A percentile compares a stretch with the other conserved stretches of the same genome.
These are phyloP conservation scores for Phrynosoma blainvillii DNA, from an alignment of 2,113 vertebrate genomes.

Conservation along the genomic window DNA sequence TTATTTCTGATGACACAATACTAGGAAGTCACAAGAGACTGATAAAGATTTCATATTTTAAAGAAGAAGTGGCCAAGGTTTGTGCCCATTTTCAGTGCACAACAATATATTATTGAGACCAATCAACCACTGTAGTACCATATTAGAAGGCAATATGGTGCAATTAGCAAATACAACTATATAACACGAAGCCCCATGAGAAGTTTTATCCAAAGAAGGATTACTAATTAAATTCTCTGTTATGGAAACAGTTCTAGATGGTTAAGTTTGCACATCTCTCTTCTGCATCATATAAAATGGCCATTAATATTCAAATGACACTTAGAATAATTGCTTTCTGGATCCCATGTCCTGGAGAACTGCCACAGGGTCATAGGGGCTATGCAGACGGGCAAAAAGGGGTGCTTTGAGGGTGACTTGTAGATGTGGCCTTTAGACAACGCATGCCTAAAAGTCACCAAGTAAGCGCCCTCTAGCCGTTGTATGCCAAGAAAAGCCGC, in stretches of 20 bases:
- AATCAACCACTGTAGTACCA: neutral
- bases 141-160: neutral
- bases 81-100: neutral
- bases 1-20: constrained; percentile 14
- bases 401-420: too few relatives aligned
- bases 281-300: neutral
- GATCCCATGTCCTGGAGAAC: neutral
- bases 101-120: neutral
- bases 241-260: neutral
- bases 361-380: neutral
- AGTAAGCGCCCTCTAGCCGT: too few relatives aligned
- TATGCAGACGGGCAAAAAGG: too few relatives aligned
- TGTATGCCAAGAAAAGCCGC: too few relatives aligned
- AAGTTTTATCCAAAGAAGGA: neutral
- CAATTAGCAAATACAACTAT: constrained; percentile 22
- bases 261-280: neutral
- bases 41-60: constrained; percentile 20
- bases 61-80: neutral
- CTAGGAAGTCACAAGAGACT: neutral
- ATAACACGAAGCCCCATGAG: neutral
- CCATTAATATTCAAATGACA: neutral
- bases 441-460: too few relatives aligned
- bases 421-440: too few relatives aligned
- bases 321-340: neutral
- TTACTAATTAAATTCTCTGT: neutral